Conservation (phyloP, 2,113 vertebrate genomes). For the Plectropomus leopardus region DNA sequence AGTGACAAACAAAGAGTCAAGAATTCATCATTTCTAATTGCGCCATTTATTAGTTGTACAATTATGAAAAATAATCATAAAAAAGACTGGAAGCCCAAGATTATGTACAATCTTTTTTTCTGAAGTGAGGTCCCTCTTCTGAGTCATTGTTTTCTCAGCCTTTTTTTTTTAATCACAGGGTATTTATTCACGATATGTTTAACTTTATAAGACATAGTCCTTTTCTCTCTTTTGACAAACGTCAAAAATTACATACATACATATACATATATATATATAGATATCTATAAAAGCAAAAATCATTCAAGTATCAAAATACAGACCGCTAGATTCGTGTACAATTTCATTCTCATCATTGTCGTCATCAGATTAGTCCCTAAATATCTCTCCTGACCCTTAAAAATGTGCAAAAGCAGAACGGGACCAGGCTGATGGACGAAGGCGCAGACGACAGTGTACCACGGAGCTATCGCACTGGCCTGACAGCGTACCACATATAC, state of each 20-base stretch:
- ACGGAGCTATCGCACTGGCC: constrained; percentile 57
- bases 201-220: constrained; percentile 83
- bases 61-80: constrained; percentile 93
- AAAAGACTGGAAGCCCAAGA: constrained; percentile 95
- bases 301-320: constrained; percentile 99
- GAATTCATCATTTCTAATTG: constrained; percentile 50
- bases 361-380: constrained; percentile 88
- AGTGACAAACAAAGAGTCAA: constrained; percentile 34
- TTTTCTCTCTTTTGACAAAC: constrained; percentile 81
- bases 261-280: constrained; percentile 89
- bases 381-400: constrained; percentile 85
- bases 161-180: constrained; percentile 82
- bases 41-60: constrained; percentile 96
- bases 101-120: constrained; percentile 90
- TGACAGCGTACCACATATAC: constrained; percentile 64
- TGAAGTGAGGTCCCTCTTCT: constrained; percentile 90
- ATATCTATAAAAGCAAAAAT: constrained; percentile 93
- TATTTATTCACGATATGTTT: constrained; percentile 90
- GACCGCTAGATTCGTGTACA: constrained; percentile 92
- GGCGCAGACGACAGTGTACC: constrained; percentile 70
- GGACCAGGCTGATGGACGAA: constrained; percentile 73
- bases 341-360: constrained; percentile 74
- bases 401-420: constrained; percentile 86
- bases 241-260: constrained; percentile 84
- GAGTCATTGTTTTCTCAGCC: constrained; percentile 74